Percentiles rank a stretch among this genome's conserved stretches.
These are phyloP conservation scores for Tichodroma muraria DNA, from an alignment of 2,113 vertebrate genomes.

Conservation along the genomic window DNA sequence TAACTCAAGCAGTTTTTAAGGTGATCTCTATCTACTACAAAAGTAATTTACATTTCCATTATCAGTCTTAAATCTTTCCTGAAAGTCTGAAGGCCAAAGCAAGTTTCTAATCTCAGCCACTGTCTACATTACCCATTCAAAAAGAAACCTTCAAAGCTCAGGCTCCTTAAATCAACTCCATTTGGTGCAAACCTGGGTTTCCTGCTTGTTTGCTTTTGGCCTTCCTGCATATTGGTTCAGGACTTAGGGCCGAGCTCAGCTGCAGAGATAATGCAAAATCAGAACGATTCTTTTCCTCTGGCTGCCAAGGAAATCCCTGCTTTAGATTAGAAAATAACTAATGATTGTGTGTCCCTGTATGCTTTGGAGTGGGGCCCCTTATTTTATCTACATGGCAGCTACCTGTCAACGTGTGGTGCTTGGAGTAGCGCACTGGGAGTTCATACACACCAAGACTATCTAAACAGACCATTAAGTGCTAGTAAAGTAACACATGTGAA, in stretches of 20 bases:
- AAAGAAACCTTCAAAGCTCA: neutral
- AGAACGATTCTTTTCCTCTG: neutral
- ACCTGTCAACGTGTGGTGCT: conserved; percentile 66
- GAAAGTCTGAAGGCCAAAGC: neutral
- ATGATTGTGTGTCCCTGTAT: conserved; percentile 35
- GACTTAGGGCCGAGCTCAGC: neutral
- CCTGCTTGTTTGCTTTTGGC: conserved; percentile 37
- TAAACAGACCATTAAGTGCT: conserved; percentile 80
- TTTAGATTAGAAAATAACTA: conserved; percentile 63
- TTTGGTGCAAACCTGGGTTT: neutral
- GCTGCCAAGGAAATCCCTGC: conserved; percentile 26
- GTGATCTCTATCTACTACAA: neutral
- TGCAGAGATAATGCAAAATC: conserved; percentile 15
- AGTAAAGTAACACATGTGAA: conserved; percentile 76
- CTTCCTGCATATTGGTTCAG: neutral
- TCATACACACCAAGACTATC: conserved; percentile 74
- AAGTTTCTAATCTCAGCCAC: neutral
- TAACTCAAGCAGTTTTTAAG: neutral
- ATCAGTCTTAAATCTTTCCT: neutral
- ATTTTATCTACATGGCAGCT: conserved; percentile 71
- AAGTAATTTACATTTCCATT: conserved; percentile 1
- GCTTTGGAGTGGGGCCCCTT: conserved; percentile 54
- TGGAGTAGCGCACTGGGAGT: conserved; percentile 66
- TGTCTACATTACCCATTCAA: neutral
- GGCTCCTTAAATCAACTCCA: neutral